These are phyloP conservation scores for Nowickia ferox DNA, from an alignment of 2,888 invertebrate species.

Conservation along the genomic window DNA sequence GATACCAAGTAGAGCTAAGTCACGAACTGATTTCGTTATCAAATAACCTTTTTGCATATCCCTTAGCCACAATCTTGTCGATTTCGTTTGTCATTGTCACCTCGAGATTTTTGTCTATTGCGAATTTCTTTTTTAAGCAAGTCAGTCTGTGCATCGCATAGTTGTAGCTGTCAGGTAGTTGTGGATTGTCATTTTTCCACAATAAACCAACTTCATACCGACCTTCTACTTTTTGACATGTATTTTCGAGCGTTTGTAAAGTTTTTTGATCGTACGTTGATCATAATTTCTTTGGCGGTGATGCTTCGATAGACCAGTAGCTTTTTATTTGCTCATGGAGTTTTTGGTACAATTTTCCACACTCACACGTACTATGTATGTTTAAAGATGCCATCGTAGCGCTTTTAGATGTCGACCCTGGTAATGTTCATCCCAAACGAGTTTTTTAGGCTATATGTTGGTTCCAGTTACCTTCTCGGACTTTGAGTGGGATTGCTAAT, in stretches of 20 bases:
- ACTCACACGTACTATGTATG: neutral
- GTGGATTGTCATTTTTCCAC: slow-evolving; percentile 57
- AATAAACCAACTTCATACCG: slow-evolving; percentile 52
- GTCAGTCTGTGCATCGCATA: slow-evolving; percentile 39
- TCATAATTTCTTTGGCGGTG: neutral
- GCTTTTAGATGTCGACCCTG: neutral
- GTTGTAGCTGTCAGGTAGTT: slow-evolving; percentile 58
- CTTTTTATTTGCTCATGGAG: slow-evolving; percentile 29
- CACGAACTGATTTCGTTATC: too few species aligned
- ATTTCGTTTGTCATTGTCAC: slow-evolving; percentile 59
- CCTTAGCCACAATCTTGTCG: slow-evolving; percentile 3
- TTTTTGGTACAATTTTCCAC: slow-evolving; percentile 14
- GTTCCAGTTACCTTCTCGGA: slow-evolving; percentile 36
- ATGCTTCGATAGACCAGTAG: neutral
- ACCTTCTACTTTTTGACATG: slow-evolving; percentile 13
- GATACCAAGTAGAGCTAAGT: neutral
- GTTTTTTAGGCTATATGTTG: slow-evolving; percentile 32
- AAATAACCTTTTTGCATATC: slow-evolving; percentile 45
- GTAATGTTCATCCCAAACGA: slow-evolving; percentile 3
- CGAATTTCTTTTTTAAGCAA: slow-evolving; percentile 66
- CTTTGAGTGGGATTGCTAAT: slow-evolving; percentile 45
- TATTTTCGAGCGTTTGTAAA: slow-evolving; percentile 49
- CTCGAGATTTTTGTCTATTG: slow-evolving; percentile 29
- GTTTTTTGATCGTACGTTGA: slow-evolving; percentile 58
- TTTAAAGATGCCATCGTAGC: neutral